phyloP scores from a whole-genome alignment of 2,113 vertebrate genomes.

The Protomyctophum bolini region DNA sequence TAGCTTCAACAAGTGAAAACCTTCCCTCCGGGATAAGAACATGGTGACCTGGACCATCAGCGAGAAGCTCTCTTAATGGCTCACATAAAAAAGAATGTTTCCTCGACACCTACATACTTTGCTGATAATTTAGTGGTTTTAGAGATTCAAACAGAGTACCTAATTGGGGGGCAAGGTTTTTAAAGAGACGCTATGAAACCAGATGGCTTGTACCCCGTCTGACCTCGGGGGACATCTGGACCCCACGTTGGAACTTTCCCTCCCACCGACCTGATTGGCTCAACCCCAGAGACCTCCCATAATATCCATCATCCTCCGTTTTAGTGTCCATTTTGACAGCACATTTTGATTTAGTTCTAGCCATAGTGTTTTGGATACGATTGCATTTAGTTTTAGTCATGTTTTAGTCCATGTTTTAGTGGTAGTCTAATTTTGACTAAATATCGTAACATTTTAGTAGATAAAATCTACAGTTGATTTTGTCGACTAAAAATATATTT shows the following conservation, averaged over 20 bases:
- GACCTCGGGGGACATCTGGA: conserved; percentile 26
- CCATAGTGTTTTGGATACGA: too few species aligned
- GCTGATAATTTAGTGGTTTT: conserved; percentile 6
- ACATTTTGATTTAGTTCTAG: too few species aligned
- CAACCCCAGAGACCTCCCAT: conserved; percentile 12
- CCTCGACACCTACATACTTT: background rate
- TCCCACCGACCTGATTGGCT: conserved; percentile 33
- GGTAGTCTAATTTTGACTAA: too few species aligned
- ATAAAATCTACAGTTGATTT: too few species aligned
- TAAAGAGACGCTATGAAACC: conserved; percentile 3
- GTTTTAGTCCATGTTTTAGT: too few species aligned
- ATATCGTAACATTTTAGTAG: too few species aligned
- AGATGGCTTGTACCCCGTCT: conserved; percentile 27
- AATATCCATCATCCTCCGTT: background rate
- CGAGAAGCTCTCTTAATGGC: background rate
- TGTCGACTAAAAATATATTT: too few species aligned
- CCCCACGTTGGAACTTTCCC: background rate
- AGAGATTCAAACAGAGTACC: background rate
- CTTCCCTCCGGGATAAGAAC: background rate
- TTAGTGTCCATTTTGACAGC: too few species aligned
- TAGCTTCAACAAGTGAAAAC: background rate
- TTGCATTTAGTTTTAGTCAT: too few species aligned
- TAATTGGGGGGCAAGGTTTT: background rate
- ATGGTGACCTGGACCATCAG: background rate
- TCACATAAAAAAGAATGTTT: background rate